Percentiles rank a stretch among this genome's conserved stretches.
phyloP scores from a whole-genome alignment of 2,797 vertebrate genomes.

The Salmo trutta region DNA sequence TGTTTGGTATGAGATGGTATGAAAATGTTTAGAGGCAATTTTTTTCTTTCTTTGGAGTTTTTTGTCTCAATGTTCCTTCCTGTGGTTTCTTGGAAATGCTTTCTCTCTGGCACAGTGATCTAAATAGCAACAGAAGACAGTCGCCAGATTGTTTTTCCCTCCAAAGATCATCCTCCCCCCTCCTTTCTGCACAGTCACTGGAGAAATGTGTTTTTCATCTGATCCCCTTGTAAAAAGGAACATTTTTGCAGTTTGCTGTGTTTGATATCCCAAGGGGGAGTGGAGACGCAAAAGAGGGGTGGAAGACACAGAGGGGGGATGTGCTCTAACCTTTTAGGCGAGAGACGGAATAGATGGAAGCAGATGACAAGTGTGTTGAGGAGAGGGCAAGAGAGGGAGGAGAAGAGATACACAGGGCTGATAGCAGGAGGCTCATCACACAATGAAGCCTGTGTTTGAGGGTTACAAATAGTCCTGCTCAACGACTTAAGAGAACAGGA shows the following conservation, averaged over 20 bases:
- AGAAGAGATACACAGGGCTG: not conserved
- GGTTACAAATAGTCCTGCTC: constrained; percentile 27
- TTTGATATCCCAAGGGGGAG: constrained; percentile 7
- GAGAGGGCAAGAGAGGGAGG: constrained; percentile 18
- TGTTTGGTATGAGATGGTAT: constrained; percentile 25
- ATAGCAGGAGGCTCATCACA: constrained; percentile 33
- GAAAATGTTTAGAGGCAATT: not conserved
- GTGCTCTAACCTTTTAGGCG: constrained; percentile 1
- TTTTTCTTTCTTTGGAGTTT: not conserved
- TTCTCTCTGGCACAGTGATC: constrained; percentile 1
- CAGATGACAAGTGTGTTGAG: constrained; percentile 43
- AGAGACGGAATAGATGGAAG: constrained; percentile 18
- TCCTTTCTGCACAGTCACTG: constrained; percentile 11
- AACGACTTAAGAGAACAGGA: constrained; percentile 37
- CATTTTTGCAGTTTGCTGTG: constrained; percentile 2
- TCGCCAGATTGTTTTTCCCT: constrained; percentile 17
- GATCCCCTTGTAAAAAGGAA: constrained; percentile 10
- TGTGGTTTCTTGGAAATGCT: constrained; percentile 21
- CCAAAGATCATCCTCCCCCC: not conserved
- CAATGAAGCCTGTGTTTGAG: constrained; percentile 59
- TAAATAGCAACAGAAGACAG: constrained; percentile 33
- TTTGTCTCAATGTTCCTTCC: constrained; percentile 12
- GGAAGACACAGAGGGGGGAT: constrained; percentile 10
- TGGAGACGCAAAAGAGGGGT: constrained; percentile 1
- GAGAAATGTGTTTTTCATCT: constrained; percentile 35